Evolutionary conservation across 1,140 invertebrate genomes (phyloP).

Genomic region (Schlechtendalia chinensis): DNA sequence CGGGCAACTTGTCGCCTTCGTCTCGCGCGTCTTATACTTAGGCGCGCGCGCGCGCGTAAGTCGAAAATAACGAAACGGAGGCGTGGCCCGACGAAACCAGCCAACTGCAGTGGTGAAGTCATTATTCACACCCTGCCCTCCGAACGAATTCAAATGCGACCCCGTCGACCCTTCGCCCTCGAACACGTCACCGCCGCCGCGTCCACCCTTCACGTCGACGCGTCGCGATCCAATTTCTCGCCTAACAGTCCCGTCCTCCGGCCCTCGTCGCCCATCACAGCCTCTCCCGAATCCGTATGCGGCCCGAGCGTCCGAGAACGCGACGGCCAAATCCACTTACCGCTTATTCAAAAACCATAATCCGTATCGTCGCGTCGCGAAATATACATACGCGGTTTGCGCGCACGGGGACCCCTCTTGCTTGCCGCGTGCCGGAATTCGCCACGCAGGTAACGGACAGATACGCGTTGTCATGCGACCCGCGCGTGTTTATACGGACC

Average conservation of each 20-base stretch:
- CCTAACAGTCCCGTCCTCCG: no score
- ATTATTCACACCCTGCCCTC: slow-evolving; percentile 30
- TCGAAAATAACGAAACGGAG: slow-evolving; percentile 36
- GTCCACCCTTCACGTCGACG: background rate
- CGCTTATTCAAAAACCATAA: background rate
- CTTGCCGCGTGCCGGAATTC: no score
- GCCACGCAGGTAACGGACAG: no score
- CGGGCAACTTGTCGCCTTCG: no score
- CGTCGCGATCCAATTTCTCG: slow-evolving; percentile 29
- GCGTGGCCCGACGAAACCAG: slow-evolving; percentile 2
- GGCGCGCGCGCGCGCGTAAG: background rate
- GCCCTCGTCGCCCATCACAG: no score
- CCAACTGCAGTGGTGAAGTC: slow-evolving; percentile 42
- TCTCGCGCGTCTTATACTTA: no score
- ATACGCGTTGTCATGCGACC: no score
- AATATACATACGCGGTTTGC: background rate
- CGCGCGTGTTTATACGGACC: no score
- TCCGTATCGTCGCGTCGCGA: no score
- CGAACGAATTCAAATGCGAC: slow-evolving; percentile 29
- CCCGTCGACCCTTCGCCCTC: background rate
- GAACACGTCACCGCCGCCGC: background rate
- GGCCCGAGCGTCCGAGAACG: background rate
- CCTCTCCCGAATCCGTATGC: slow-evolving; percentile 7
- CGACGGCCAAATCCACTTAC: slow-evolving; percentile 1
- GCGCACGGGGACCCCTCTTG: background rate